phyloP scores from a whole-genome alignment of 2,113 vertebrate genomes.

The Pyxicephalus adspersus region DNA sequence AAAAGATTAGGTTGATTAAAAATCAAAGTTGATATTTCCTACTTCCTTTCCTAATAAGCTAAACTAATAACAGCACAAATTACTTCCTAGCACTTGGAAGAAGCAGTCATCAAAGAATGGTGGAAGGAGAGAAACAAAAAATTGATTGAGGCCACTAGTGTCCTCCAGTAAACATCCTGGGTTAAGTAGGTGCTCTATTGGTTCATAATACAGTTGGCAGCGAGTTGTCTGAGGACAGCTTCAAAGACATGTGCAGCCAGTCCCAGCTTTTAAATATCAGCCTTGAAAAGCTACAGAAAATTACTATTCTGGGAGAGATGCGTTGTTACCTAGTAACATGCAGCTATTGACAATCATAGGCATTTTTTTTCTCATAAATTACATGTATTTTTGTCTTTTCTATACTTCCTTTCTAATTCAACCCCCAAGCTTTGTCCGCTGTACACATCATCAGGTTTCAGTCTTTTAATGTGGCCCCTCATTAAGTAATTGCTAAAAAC shows the following conservation, averaged over 20 bases:
- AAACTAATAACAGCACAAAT: no score
- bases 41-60: no score
- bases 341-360: background rate
- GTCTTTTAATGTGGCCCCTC: background rate
- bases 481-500: background rate
- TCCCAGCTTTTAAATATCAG: background rate
- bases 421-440: background rate
- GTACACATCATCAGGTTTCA: background rate
- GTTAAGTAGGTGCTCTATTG: no score
- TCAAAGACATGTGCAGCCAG: constrained; percentile 7
- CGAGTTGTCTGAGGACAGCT: background rate
- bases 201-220: no score
- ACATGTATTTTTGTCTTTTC: background rate
- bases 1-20: background rate
- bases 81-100: no score
- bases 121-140: no score
- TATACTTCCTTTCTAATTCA: background rate
- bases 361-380: background rate
- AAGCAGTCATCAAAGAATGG: no score
- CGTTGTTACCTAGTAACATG: constrained; percentile 25
- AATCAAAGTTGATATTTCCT: no score
- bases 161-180: no score
- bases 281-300: constrained; percentile 19
- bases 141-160: no score
- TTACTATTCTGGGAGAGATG: background rate